Conservation (phyloP, 2,113 vertebrate genomes). For the Anguilla rostrata region DNA sequence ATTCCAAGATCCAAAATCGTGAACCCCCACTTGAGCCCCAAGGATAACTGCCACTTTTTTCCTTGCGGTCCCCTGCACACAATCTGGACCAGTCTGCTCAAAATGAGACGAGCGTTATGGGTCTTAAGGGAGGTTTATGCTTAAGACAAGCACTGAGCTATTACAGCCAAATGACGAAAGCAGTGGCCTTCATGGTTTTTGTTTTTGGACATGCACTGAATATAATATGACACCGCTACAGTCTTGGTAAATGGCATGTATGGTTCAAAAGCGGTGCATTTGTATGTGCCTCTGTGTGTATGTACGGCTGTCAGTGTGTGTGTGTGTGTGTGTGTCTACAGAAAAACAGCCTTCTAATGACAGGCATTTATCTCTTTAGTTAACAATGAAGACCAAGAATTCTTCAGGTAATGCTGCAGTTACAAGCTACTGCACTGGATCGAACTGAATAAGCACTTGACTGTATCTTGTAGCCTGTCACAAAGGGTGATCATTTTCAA, state of each 20-base stretch:
- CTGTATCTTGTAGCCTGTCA: not conserved
- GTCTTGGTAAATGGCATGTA: not conserved
- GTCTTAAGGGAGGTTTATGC: not conserved
- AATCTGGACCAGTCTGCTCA: not conserved
- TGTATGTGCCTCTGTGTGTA: not conserved
- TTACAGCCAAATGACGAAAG: not conserved
- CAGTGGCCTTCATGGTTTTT: not conserved
- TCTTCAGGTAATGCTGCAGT: not conserved
- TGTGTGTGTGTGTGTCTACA: too few relatives aligned
- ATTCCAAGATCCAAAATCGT: not conserved
- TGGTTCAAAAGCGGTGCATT: not conserved
- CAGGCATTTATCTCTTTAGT: not conserved
- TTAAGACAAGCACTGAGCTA: not conserved
- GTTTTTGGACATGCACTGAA: not conserved
- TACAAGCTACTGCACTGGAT: not conserved
- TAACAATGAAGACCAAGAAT: not conserved
- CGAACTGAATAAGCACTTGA: not conserved
- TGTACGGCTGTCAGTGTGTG: not conserved
- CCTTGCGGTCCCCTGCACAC: not conserved
- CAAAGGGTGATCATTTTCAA: not conserved
- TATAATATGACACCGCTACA: not conserved
- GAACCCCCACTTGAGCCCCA: not conserved
- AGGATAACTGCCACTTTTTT: not conserved
- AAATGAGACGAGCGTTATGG: not conserved
- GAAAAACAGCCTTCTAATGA: not conserved